Evolutionary conservation across 1,140 invertebrate genomes (phyloP).

Genomic region (Notospermus geniculatus): DNA sequence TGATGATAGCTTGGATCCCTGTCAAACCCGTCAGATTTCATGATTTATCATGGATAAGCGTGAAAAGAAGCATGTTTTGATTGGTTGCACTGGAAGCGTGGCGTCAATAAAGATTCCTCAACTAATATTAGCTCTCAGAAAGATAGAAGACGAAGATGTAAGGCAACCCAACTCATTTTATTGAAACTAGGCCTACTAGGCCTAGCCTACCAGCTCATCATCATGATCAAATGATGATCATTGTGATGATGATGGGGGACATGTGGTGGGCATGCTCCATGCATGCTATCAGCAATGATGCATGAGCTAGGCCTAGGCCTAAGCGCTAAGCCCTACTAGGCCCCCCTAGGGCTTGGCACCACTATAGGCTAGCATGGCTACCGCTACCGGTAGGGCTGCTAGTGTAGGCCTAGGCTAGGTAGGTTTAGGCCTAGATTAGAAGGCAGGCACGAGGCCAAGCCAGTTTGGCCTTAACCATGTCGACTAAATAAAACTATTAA

Average conservation of each 20-base stretch:
- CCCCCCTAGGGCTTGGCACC: too few species aligned
- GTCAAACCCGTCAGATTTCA: too few species aligned
- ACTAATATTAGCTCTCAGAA: slow-evolving; percentile 63
- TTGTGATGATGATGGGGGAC: neutral
- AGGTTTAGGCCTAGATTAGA: too few species aligned
- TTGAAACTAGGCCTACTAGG: neutral
- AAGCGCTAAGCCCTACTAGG: too few species aligned
- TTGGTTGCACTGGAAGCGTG: slow-evolving; percentile 88
- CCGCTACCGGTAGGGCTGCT: neutral
- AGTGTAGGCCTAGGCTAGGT: neutral
- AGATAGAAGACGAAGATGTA: slow-evolving; percentile 11
- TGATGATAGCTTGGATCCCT: too few species aligned
- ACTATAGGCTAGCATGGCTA: neutral
- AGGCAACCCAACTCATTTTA: neutral
- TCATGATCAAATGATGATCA: neutral
- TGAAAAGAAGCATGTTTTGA: slow-evolving; percentile 59
- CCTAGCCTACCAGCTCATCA: neutral
- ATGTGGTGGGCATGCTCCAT: neutral
- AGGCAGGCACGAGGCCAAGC: too few species aligned
- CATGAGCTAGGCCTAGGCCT: too few species aligned
- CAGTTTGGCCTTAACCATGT: too few species aligned
- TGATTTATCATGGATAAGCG: neutral
- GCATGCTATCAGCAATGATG: neutral
- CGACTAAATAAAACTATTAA: too few species aligned
- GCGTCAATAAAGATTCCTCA: slow-evolving; percentile 81